A percentile compares a stretch with the other conserved stretches of the same genome.
phyloP scores from a whole-genome alignment of 2,888 invertebrate genomes.

The Spilarctia lutea region DNA sequence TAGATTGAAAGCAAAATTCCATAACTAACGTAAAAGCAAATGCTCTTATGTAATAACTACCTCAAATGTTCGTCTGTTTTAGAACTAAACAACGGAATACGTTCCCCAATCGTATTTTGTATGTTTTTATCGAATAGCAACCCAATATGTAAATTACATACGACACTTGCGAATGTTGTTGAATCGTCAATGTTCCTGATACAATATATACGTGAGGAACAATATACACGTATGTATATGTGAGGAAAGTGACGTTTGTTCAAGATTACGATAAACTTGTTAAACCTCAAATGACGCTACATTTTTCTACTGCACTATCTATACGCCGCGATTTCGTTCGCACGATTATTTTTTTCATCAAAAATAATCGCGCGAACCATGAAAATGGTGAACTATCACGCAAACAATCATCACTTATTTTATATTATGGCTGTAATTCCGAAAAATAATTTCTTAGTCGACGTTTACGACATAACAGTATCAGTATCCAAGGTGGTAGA shows the following conservation, averaged over 20 bases:
- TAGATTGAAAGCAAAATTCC: too few relatives aligned
- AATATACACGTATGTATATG: not conserved
- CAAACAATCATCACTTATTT: too few relatives aligned
- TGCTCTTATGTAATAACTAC: not conserved
- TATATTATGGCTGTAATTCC: too few relatives aligned
- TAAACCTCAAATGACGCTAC: not conserved
- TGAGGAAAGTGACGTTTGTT: not conserved
- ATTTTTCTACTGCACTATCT: not conserved
- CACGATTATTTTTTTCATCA: too few relatives aligned
- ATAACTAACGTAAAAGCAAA: not conserved
- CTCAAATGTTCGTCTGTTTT: not conserved
- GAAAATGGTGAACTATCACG: too few relatives aligned
- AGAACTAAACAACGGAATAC: not conserved
- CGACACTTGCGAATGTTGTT: not conserved
- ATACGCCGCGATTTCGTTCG: too few relatives aligned
- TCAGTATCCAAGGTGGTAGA: too few relatives aligned
- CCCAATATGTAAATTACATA: slow-evolving; percentile 13
- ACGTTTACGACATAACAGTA: too few relatives aligned
- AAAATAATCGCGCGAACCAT: too few relatives aligned
- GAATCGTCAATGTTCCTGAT: not conserved
- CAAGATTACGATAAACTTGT: not conserved
- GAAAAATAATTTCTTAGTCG: too few relatives aligned
- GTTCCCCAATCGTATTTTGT: slow-evolving; percentile 10
- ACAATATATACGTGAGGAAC: not conserved
- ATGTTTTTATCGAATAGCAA: slow-evolving; percentile 16